phyloP scores from a whole-genome alignment of 53 echinoderm and acorn worm species.

The Astropecten irregularis region DNA sequence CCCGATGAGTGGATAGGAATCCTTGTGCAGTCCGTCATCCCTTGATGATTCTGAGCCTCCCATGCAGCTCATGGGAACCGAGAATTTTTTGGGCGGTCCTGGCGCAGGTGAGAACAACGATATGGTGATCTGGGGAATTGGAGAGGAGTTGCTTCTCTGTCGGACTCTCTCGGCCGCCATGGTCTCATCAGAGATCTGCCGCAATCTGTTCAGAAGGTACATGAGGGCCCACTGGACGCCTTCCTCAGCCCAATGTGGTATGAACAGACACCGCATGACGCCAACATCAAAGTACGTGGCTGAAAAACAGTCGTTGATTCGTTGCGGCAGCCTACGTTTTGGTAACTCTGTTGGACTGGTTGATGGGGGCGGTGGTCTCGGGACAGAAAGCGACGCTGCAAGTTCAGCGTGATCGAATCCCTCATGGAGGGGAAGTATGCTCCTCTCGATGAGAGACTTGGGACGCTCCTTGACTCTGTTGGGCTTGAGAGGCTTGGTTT shows the following conservation, averaged over 20 bases:
- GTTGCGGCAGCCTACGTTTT: constrained; percentile 62
- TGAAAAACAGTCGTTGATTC: constrained; percentile 84
- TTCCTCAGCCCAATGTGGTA: constrained; percentile 96
- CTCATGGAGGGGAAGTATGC: constrained; percentile 40
- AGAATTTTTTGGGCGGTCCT: constrained; percentile 89
- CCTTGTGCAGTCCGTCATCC: constrained; percentile 61
- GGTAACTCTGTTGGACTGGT: constrained; percentile 42
- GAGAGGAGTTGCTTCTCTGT: constrained; percentile 95
- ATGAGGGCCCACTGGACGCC: constrained; percentile 95
- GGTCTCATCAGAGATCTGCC: constrained; percentile 87
- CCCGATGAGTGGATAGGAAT: constrained; percentile 59
- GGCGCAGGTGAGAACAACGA: constrained; percentile 88
- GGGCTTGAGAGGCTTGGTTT: constrained; percentile 48
- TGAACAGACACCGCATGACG: constrained; percentile 97
- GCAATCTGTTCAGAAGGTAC: constrained; percentile 81
- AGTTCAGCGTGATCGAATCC: constrained; percentile 48
- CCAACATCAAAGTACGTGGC: constrained; percentile 98
- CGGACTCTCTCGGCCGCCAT: constrained; percentile 85
- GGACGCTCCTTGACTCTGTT: constrained; percentile 42
- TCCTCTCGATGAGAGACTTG: constrained; percentile 49
- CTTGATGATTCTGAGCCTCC: constrained; percentile 45
- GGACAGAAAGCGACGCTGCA: constrained; percentile 44
- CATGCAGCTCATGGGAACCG: constrained; percentile 75
- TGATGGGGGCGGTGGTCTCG: constrained; percentile 38
- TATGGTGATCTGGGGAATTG: constrained; percentile 93